Base-by-base conservation (phyloP, 2,888 invertebrate species). In the Ennomos fuscantarius region DNA sequence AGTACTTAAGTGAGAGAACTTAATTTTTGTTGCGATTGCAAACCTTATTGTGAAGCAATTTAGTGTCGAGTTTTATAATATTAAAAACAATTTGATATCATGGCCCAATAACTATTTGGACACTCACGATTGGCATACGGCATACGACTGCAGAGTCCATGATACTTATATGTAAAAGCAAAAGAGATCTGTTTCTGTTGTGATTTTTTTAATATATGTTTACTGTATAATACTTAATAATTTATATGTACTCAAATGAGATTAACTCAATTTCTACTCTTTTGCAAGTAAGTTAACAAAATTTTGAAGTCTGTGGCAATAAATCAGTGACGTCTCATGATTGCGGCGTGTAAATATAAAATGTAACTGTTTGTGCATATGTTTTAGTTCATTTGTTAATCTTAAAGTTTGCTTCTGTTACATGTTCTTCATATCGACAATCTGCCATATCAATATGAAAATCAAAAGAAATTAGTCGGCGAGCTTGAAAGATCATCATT, bases 391-490 rank as follows among this genome's bases (percentile, higher is more conserved):
- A 68, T 76, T 85, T 80, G 77, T 72, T 79, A 3, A 82, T 32
- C 11, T 39, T 55, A 82, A 82, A 78, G 80, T 78, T 84, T 82
- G 84, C 84, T 87, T 88, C 75, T 79, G 50, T 78, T 81, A 81
- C 77, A 80, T 77, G 81, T 86, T 69, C 89, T 93, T 93, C 93
- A 94, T 94, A 94, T 94, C 94, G 93, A 93, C 93, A 93, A 93
- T 94, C 93, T 93, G 94, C 94, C 94, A 94, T 94, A 94, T 94
- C 94, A 92, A 87, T 82, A 87, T 82, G 86, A 90, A 92, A 91
- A 93, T 92, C 89, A 82, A 85, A 80, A 78, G 77, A 81, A 81
- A 79, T 59, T 55, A 74, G 86, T 89, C 88, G 87, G 80, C 78
- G 53, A 71, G 68, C 66, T 89, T 84, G 83, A 34, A 64, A 79